Percentiles rank a stretch among this genome's conserved stretches.
phyloP scores from a whole-genome alignment of 2,888 invertebrate species.

The Muschampia plurimacula region DNA sequence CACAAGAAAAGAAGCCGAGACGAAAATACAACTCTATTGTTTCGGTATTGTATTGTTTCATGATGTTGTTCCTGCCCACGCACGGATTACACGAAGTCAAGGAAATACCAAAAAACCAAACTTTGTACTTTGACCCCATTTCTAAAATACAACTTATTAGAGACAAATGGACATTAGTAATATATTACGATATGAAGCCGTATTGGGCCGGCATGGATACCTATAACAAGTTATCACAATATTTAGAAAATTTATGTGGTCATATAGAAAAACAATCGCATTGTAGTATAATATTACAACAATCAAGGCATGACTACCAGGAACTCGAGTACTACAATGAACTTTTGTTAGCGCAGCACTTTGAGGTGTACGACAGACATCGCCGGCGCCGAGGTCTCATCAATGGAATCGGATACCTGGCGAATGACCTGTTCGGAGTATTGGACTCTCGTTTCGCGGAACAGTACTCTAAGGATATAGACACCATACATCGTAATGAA shows the following conservation, averaged over 20 bases:
- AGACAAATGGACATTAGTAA: constrained; percentile 24
- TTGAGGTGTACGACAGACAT: constrained; percentile 12
- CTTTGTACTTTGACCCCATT: constrained; percentile 30
- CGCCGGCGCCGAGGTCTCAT: constrained; percentile 36
- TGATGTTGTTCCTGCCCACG: constrained; percentile 14
- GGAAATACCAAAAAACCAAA: constrained; percentile 15
- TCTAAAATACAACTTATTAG: constrained; percentile 17
- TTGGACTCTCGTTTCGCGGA: constrained; percentile 28
- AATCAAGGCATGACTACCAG: constrained; percentile 18
- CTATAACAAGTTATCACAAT: neutral
- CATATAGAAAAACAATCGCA: constrained; percentile 20
- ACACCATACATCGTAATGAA: constrained; percentile 28
- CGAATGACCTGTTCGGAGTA: constrained; percentile 31
- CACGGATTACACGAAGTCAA: neutral
- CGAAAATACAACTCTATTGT: neutral
- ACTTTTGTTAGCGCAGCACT: constrained; percentile 28
- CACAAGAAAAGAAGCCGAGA: constrained; percentile 17
- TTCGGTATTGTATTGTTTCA: neutral
- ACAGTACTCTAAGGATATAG: constrained; percentile 21
- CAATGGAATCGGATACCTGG: constrained; percentile 36
- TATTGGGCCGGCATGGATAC: constrained; percentile 15
- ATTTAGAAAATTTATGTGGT: constrained; percentile 22
- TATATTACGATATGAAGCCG: constrained; percentile 31
- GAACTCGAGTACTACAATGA: constrained; percentile 37
- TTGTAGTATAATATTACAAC: constrained; percentile 28